A percentile compares a stretch with the other conserved stretches of the same genome.
Evolutionary conservation across 2,113 vertebrate species (phyloP).

Genomic region (Muntiacus reevesi): DNA sequence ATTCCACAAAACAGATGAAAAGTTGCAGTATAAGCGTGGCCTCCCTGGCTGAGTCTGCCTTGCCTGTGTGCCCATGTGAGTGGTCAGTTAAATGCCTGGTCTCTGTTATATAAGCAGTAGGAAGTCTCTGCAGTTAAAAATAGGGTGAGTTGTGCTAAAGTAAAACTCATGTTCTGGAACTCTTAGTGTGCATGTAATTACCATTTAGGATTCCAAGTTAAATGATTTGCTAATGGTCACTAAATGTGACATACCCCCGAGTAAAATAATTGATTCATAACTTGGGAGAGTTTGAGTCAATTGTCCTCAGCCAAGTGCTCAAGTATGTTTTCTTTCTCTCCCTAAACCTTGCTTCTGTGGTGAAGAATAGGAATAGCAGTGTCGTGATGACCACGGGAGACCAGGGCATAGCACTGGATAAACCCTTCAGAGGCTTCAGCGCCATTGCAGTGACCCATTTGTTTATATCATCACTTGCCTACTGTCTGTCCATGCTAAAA

Average conservation of each 20-base stretch:
- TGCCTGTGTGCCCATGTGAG: background rate
- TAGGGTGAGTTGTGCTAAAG: background rate
- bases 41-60: background rate
- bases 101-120: background rate
- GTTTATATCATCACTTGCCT: background rate
- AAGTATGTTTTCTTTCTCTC: background rate
- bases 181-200: background rate
- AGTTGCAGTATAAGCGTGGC: slow-evolving; percentile 34
- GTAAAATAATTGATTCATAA: slow-evolving; percentile 13
- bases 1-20: slow-evolving; percentile 59
- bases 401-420: background rate
- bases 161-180: background rate
- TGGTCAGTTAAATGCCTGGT: background rate
- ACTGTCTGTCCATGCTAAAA: background rate
- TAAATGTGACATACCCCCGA: background rate
- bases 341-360: background rate
- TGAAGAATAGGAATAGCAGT: background rate
- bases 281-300: background rate
- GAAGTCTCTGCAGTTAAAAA: background rate
- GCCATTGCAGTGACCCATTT: background rate
- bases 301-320: background rate
- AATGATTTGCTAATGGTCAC: slow-evolving; percentile 26
- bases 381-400: background rate
- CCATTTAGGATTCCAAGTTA: slow-evolving; percentile 6
- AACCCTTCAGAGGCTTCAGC: background rate